Percentiles rank a stretch among this genome's conserved stretches.
These are phyloP conservation scores for Virgularia gustaviana DNA, from an alignment of 92 coral and sea anemone species.

Conservation along the genomic window DNA sequence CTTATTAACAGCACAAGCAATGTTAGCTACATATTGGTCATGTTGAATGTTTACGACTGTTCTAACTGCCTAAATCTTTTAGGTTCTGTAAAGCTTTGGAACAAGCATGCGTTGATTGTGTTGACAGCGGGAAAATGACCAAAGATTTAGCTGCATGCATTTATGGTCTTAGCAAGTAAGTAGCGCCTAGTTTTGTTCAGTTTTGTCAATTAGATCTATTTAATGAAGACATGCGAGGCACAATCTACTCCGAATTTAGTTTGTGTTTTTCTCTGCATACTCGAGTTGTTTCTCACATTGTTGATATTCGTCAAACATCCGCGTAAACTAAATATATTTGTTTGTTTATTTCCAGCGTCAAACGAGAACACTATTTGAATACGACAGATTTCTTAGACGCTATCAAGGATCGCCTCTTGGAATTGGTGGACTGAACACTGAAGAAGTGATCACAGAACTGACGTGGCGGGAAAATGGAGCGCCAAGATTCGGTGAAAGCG, in stretches of 20 bases:
- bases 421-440: slow-evolving; percentile 53
- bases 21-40: background rate
- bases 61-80: no score
- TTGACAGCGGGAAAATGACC: slow-evolving; percentile 86
- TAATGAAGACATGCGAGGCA: background rate
- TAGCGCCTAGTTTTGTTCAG: no score
- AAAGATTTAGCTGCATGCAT: slow-evolving; percentile 98
- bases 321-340: no score
- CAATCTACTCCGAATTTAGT: background rate
- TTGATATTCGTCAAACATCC: no score
- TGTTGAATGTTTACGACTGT: no score
- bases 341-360: slow-evolving; percentile 64
- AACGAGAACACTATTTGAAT: slow-evolving; percentile 87
- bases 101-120: slow-evolving; percentile 86
- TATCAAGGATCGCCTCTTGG: slow-evolving; percentile 66
- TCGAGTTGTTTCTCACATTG: no score
- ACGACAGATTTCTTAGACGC: slow-evolving; percentile 92
- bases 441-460: no score
- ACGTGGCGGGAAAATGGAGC: no score
- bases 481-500: no score
- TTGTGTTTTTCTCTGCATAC: no score
- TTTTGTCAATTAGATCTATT: background rate
- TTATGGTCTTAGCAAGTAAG: slow-evolving; percentile 90
- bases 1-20: no score
- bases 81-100: slow-evolving; percentile 87